A percentile compares a stretch with the other conserved stretches of the same genome.
These are phyloP conservation scores for Pseudococcus longispinus DNA, from an alignment of 2,888 invertebrate species.

Conservation along the genomic window DNA sequence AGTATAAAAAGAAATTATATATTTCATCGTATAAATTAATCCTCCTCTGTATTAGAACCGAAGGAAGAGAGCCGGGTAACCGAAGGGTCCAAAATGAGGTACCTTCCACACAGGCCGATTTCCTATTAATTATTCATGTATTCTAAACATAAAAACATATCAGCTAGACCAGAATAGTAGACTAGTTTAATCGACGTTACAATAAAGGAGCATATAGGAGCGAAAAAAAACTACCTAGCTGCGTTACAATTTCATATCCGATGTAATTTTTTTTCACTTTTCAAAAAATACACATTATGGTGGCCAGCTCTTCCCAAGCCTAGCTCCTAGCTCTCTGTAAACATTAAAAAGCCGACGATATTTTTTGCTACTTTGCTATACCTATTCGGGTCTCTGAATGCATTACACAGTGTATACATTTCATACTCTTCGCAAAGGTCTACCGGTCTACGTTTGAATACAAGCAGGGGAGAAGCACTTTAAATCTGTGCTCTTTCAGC, in stretches of 20 bases:
- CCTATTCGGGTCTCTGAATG: neutral
- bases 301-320: neutral
- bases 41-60: neutral
- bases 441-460: conserved; percentile 20
- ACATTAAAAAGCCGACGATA: neutral
- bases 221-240: neutral
- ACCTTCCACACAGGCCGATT: conserved; percentile 14
- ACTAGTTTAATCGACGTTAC: neutral
- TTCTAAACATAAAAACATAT: conserved; percentile 13
- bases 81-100: conserved; percentile 44
- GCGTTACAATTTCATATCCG: neutral
- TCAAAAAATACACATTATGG: neutral
- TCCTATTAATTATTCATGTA: conserved; percentile 52
- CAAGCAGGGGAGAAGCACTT: neutral
- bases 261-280: neutral
- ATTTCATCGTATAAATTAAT: conserved; percentile 40
- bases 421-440: conserved; percentile 34
- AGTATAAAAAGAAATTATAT: conserved; percentile 27
- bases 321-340: neutral
- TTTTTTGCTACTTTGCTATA: neutral
- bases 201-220: neutral
- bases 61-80: conserved; percentile 2
- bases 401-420: neutral
- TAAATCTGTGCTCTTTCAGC: conserved; percentile 33
- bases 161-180: neutral